A percentile compares a stretch with the other conserved stretches of the same genome.
Evolutionary conservation across 92 coral and sea anemone species (phyloP).

Genomic region (Anthopleura xanthogrammica): DNA sequence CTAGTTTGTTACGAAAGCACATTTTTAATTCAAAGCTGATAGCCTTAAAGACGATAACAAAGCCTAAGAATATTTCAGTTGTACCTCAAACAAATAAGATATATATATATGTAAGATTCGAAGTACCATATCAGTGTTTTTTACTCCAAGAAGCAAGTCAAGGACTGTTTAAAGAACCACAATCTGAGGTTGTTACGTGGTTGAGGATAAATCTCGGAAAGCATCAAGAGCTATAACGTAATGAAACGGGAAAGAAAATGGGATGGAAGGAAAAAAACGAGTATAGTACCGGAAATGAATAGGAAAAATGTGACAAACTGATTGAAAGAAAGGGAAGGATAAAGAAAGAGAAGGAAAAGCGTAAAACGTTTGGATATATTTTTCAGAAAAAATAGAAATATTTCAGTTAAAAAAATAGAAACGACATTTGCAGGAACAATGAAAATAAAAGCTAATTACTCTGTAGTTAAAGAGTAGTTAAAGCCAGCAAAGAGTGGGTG

Average conservation of each 20-base stretch:
- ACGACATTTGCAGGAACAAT: background rate
- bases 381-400: slow-evolving; percentile 2
- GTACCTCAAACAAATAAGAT: too few species aligned
- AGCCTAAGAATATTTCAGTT: background rate
- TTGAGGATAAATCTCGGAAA: background rate
- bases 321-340: background rate
- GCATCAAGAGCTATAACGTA: background rate
- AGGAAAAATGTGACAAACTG: background rate
- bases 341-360: background rate
- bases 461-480: too few species aligned
- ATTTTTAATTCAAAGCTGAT: background rate
- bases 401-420: too few species aligned
- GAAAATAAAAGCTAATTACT: background rate
- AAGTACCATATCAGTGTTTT: too few species aligned
- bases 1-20: background rate
- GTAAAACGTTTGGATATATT: background rate
- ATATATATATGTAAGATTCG: too few species aligned
- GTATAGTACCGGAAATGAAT: too few species aligned
- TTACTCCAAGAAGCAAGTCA: too few species aligned
- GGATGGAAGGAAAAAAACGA: background rate
- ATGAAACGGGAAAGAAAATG: background rate
- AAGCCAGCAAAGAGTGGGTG: too few species aligned
- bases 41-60: background rate
- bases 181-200: too few species aligned
- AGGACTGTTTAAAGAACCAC: too few species aligned